Percentiles rank a stretch among this genome's conserved stretches.
phyloP scores from a whole-genome alignment of 2,888 invertebrate species.

The Eilema caniola region DNA sequence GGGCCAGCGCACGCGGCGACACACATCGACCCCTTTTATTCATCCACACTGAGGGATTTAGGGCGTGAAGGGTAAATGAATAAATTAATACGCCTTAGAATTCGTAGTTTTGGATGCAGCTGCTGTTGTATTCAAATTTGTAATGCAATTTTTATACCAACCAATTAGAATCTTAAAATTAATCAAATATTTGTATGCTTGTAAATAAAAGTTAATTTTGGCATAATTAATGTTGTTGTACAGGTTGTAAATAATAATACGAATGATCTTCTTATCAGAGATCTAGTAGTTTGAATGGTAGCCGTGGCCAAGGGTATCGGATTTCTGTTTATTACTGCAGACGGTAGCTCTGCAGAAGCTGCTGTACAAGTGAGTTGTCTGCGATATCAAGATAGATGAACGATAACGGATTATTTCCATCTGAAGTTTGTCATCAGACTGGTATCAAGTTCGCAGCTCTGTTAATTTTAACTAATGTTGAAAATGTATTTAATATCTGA shows the following conservation, averaged over 20 bases:
- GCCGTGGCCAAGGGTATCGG: constrained; percentile 76
- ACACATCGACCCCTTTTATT: constrained; percentile 65
- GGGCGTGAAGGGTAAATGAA: constrained; percentile 86
- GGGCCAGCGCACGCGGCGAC: constrained; percentile 68
- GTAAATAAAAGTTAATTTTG: constrained; percentile 65
- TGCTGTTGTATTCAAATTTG: constrained; percentile 68
- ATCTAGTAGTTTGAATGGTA: constrained; percentile 77
- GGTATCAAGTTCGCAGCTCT: constrained; percentile 42
- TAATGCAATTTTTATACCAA: constrained; percentile 49
- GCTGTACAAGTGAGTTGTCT: constrained; percentile 75
- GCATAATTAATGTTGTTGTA: constrained; percentile 62
- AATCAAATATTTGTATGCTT: constrained; percentile 26
- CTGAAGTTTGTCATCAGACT: constrained; percentile 61
- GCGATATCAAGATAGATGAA: constrained; percentile 65
- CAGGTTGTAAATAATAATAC: constrained; percentile 79
- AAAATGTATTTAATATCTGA: constrained; percentile 43
- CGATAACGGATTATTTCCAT: constrained; percentile 64
- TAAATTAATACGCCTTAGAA: constrained; percentile 77
- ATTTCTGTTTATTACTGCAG: constrained; percentile 82
- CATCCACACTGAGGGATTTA: constrained; percentile 64
- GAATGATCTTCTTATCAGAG: constrained; percentile 75
- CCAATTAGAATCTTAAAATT: constrained; percentile 33
- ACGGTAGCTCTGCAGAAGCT: constrained; percentile 72
- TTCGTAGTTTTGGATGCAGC: constrained; percentile 72
- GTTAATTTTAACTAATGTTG: constrained; percentile 51